Conservation (phyloP, 2,113 vertebrate species). For the Bungarus multicinctus region DNA sequence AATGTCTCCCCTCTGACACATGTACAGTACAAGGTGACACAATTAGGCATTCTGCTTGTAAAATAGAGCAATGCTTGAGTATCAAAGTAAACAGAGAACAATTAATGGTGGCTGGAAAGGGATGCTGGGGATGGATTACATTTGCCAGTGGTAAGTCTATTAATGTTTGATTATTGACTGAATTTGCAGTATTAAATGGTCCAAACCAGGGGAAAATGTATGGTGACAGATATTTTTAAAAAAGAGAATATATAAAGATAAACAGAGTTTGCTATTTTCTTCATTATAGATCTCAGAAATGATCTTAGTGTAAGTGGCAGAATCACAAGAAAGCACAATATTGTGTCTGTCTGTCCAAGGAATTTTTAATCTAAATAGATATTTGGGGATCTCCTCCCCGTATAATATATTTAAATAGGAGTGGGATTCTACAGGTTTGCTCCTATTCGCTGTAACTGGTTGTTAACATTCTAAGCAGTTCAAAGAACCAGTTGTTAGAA, state of each 20-base stretch:
- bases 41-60: slow-evolving; percentile 86
- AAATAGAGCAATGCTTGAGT: slow-evolving; percentile 82
- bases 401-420: background rate
- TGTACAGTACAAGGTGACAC: slow-evolving; percentile 79
- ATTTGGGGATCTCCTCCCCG: background rate
- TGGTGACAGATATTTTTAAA: background rate
- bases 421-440: too few relatives aligned
- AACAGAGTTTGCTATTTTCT: background rate
- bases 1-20: slow-evolving; percentile 83
- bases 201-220: slow-evolving; percentile 8
- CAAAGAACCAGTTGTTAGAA: too few relatives aligned
- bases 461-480: too few relatives aligned
- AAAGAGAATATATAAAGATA: background rate
- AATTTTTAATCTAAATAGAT: background rate
- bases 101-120: slow-evolving; percentile 73
- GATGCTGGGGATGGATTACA: slow-evolving; percentile 55
- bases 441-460: too few relatives aligned
- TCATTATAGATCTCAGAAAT: background rate
- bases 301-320: too few relatives aligned
- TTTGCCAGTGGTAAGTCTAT: slow-evolving; percentile 68
- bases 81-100: slow-evolving; percentile 83
- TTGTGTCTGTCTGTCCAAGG: background rate
- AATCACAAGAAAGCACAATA: background rate
- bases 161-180: slow-evolving; percentile 71
- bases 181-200: slow-evolving; percentile 46